These are phyloP conservation scores for Sinhomidia bicolor DNA, from an alignment of 2,888 invertebrate genomes.

Conservation along the genomic window DNA sequence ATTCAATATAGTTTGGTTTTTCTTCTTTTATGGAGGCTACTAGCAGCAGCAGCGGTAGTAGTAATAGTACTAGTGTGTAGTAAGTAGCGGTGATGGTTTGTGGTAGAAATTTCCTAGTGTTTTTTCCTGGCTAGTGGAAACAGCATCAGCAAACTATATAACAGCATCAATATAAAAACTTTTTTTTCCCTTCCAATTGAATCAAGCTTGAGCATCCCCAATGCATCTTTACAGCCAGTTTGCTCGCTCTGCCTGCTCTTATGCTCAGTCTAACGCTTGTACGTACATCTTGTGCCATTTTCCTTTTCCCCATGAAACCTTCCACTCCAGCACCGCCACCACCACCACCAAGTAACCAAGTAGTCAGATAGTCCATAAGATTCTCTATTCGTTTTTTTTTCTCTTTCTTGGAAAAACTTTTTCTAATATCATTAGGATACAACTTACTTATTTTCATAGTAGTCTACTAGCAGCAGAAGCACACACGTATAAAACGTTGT, in stretches of 20 bases:
- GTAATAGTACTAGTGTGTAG: neutral
- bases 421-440: conserved; percentile 56
- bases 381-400: too few relatives aligned
- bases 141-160: conserved; percentile 19
- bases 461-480: neutral
- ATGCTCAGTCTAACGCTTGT: neutral
- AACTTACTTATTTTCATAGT: conserved; percentile 33
- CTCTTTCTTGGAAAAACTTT: conserved; percentile 32
- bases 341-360: too few relatives aligned
- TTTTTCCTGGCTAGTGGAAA: too few relatives aligned
- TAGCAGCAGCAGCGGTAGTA: neutral
- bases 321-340: neutral
- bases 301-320: conserved; percentile 41
- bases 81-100: too few relatives aligned
- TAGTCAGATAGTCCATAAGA: conserved; percentile 7
- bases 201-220: conserved; percentile 53
- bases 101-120: neutral
- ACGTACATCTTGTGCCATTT: conserved; percentile 18
- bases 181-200: conserved; percentile 63
- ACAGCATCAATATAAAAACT: neutral
- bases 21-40: conserved; percentile 56
- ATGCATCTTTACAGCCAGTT: conserved; percentile 43
- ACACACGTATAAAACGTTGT: neutral
- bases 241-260: neutral
- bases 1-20: conserved; percentile 75